Conservation (phyloP, 2,113 vertebrate genomes). For the Oxyura jamaicensis region DNA sequence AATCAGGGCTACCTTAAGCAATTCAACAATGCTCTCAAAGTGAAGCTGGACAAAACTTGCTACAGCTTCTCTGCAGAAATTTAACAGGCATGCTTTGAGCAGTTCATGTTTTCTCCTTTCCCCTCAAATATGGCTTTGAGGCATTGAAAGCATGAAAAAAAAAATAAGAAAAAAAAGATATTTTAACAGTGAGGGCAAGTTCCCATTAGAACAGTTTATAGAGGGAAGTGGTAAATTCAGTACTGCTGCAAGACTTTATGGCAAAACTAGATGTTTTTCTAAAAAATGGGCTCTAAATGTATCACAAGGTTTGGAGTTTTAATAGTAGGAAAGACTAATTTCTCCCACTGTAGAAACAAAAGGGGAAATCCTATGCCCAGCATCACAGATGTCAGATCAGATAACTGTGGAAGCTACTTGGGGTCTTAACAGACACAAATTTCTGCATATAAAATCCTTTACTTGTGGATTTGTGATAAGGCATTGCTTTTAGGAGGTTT, state of each 20-base stretch:
- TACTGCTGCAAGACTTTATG: background rate
- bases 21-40: background rate
- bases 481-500: background rate
- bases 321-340: background rate
- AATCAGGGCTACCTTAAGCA: background rate
- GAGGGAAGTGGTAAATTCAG: conserved; percentile 25
- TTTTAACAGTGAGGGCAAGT: background rate
- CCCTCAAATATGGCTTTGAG: background rate
- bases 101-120: background rate
- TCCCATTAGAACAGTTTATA: background rate
- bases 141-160: background rate
- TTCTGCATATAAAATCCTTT: background rate
- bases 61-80: background rate
- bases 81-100: background rate
- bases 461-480: background rate
- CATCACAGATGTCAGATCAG: background rate
- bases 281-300: background rate
- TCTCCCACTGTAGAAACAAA: background rate
- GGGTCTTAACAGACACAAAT: background rate
- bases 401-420: background rate
- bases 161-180: background rate
- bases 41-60: background rate
- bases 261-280: background rate
- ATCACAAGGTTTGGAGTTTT: background rate
- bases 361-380: background rate